phyloP scores from a whole-genome alignment of 2,888 invertebrate genomes.

The Drosophila lacicola region DNA sequence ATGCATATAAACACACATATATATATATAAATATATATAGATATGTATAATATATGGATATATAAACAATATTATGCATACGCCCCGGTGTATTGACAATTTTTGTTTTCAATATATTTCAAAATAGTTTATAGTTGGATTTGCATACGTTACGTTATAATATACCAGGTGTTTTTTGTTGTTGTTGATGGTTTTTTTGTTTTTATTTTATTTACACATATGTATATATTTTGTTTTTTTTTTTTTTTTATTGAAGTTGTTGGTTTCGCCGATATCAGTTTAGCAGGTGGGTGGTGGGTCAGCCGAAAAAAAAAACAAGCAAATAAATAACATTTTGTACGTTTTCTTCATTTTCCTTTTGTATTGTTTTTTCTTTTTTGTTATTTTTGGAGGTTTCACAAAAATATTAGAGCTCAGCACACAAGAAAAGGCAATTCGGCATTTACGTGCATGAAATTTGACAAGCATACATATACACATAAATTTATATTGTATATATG shows the following conservation, averaged over 20 bases:
- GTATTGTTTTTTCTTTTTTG: conserved; percentile 10
- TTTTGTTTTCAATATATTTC: conserved; percentile 22
- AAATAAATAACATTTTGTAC: conserved; percentile 73
- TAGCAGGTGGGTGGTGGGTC: conserved; percentile 63
- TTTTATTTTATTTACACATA: conserved; percentile 28
- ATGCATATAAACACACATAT: conserved; percentile 6
- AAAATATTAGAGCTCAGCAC: conserved; percentile 46
- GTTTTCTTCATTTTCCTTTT: conserved; percentile 23
- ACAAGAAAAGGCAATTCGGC: conserved; percentile 37
- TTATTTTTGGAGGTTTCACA: conserved; percentile 28
- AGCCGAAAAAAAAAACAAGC: conserved; percentile 75
- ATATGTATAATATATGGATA: conserved; percentile 15
- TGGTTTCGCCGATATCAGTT: conserved; percentile 63
- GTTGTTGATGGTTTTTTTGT: conserved; percentile 20
- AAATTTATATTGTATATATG: neutral
- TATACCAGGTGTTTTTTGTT: conserved; percentile 48
- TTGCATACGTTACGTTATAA: conserved; percentile 59
- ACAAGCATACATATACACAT: conserved; percentile 14
- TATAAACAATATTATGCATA: conserved; percentile 53
- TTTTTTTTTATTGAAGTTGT: conserved; percentile 44
- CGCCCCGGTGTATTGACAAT: conserved; percentile 41
- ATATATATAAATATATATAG: conserved; percentile 17
- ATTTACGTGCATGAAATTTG: conserved; percentile 17
- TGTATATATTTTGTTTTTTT: conserved; percentile 7
- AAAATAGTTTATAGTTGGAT: conserved; percentile 22